These are phyloP conservation scores for Platygyra sinensis DNA, from an alignment of 64 coral and sea anemone species.

Conservation along the genomic window DNA sequence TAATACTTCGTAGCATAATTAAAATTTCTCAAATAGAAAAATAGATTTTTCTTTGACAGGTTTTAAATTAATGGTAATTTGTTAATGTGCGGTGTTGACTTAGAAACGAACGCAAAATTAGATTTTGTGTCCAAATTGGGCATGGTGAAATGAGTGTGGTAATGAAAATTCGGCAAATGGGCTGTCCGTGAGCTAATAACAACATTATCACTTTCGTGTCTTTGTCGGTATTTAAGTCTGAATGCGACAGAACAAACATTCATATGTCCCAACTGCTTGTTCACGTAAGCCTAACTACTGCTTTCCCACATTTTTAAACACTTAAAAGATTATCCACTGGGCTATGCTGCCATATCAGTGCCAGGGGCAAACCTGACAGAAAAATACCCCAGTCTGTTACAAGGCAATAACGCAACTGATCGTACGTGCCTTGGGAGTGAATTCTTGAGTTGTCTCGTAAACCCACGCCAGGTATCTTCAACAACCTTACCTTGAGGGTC, in stretches of 20 bases:
- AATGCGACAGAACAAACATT: background rate
- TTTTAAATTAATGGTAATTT: conserved; percentile 30
- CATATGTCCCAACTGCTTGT: background rate
- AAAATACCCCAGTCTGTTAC: background rate
- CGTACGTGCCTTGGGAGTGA: background rate
- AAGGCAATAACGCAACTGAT: background rate
- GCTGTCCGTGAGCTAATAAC: background rate
- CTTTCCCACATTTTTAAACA: background rate
- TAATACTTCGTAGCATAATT: background rate
- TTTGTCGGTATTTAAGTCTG: too few species aligned
- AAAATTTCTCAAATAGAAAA: background rate
- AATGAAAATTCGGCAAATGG: background rate
- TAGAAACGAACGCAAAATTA: background rate
- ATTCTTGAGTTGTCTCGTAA: conserved; percentile 1
- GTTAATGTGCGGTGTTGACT: conserved; percentile 23
- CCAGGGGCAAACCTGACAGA: background rate
- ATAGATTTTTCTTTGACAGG: background rate
- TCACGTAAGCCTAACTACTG: background rate
- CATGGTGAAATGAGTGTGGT: background rate
- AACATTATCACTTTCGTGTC: background rate
- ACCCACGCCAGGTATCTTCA: background rate
- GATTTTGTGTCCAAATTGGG: background rate
- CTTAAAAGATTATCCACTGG: background rate
- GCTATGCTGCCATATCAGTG: background rate
- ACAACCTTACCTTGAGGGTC: too few species aligned